phyloP scores from a whole-genome alignment of 2,797 vertebrate species.

The Cephalopachus bancanus region DNA sequence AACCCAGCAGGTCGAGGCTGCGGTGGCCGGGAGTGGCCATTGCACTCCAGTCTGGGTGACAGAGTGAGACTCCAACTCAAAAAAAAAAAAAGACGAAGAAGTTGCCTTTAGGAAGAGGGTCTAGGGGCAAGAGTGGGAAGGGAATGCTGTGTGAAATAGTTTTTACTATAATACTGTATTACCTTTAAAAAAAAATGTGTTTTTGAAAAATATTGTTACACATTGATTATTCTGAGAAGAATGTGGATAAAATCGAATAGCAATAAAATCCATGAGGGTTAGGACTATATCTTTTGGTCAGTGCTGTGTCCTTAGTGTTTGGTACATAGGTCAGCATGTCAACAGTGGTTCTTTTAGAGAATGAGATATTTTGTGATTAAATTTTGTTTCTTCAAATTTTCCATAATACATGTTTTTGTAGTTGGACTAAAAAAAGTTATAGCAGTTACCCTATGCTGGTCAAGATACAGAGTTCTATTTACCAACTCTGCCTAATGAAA shows the following conservation, averaged over 20 bases:
- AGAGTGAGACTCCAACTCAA: too few relatives aligned
- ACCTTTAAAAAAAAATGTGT: background rate
- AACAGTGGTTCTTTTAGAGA: conserved; percentile 4
- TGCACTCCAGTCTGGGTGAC: too few relatives aligned
- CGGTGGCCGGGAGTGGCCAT: too few relatives aligned
- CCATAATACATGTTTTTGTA: background rate
- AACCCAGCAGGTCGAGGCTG: too few relatives aligned
- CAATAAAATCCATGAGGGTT: background rate
- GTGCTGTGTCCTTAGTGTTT: background rate
- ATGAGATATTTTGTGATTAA: background rate
- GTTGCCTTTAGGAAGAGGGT: background rate
- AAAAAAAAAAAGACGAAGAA: background rate
- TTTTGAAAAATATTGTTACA: background rate
- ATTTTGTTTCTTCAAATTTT: conserved; percentile 30
- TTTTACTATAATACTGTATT: background rate
- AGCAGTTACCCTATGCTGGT: conserved; percentile 28
- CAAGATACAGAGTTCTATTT: background rate
- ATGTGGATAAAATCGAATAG: background rate
- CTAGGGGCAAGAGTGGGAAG: background rate
- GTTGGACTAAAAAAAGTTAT: conserved; percentile 28
- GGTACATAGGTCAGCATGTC: background rate
- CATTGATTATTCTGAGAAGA: background rate
- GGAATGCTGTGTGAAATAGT: background rate
- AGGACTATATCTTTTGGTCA: background rate
- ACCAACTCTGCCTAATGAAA: conserved; percentile 5